Conservation (phyloP, 2,113 vertebrate species). For the Dasyprocta punctata region DNA sequence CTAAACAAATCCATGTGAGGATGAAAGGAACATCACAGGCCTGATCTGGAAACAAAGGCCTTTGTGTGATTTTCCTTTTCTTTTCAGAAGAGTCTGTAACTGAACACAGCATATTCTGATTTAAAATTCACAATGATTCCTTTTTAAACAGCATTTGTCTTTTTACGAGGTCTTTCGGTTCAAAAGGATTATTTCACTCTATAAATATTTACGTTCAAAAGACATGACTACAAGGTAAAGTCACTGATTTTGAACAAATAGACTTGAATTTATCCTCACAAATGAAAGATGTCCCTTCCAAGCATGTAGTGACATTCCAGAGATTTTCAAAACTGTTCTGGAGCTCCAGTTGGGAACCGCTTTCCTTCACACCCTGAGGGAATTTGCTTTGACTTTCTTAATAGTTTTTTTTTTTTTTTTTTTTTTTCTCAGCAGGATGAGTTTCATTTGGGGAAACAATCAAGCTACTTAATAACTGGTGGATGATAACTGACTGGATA, state of each 20-base stretch:
- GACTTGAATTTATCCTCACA: neutral
- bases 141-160: conserved; percentile 40
- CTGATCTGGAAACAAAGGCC: conserved; percentile 44
- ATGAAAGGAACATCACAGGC: conserved; percentile 12
- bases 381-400: neutral
- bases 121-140: conserved; percentile 13
- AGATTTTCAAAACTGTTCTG: neutral
- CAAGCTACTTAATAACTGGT: neutral
- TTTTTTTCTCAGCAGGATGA: neutral
- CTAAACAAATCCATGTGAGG: conserved; percentile 49
- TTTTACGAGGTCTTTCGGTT: neutral
- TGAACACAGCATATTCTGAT: neutral
- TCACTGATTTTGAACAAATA: conserved; percentile 37
- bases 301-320: neutral
- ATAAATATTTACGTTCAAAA: conserved; percentile 41
- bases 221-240: neutral
- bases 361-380: neutral
- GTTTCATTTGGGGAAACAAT: conserved; percentile 25
- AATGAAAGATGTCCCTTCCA: neutral
- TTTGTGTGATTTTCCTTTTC: conserved; percentile 7
- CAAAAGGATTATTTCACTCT: neutral
- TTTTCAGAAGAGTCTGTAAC: conserved; percentile 36
- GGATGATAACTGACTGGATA: neutral
- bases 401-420: too few relatives aligned
- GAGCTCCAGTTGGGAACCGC: neutral